Percentiles rank a stretch among this genome's conserved stretches.
Evolutionary conservation across 2,797 vertebrate species (phyloP).

Genomic region (Margarornis squamiger): DNA sequence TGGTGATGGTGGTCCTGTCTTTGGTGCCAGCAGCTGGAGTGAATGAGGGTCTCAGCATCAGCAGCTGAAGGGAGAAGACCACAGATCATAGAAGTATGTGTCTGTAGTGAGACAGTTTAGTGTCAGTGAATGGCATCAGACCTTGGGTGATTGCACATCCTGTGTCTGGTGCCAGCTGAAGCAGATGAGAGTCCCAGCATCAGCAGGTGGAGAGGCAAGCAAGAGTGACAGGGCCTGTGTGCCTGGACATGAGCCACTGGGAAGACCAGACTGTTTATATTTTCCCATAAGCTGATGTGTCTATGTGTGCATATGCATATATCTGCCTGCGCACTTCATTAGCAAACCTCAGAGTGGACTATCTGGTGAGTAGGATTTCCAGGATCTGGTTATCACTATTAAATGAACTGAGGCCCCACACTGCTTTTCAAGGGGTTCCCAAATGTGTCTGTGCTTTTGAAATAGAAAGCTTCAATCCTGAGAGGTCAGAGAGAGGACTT

Average conservation of each 20-base stretch:
- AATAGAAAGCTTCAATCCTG: neutral
- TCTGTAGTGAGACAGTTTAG: neutral
- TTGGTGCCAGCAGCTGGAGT: neutral
- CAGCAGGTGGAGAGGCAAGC: neutral
- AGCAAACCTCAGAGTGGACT: neutral
- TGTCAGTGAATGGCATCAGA: neutral
- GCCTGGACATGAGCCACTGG: neutral
- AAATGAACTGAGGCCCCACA: neutral
- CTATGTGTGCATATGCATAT: rapidly evolving
- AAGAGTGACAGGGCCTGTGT: neutral
- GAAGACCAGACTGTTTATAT: neutral
- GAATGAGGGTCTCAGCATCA: neutral
- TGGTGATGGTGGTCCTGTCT: neutral
- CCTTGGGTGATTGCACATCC: neutral
- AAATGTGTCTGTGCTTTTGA: neutral
- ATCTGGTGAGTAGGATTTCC: rapidly evolving
- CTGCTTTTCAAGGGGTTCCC: rapidly evolving
- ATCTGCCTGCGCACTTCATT: neutral
- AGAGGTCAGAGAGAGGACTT: neutral
- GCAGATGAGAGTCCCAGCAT: neutral
- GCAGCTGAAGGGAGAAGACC: neutral
- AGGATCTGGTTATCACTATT: neutral
- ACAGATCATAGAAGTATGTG: rapidly evolving
- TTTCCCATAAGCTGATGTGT: neutral
- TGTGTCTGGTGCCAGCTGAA: rapidly evolving